These are phyloP conservation scores for Rallus crepitans DNA, from an alignment of 2,797 vertebrate species.

Conservation along the genomic window DNA sequence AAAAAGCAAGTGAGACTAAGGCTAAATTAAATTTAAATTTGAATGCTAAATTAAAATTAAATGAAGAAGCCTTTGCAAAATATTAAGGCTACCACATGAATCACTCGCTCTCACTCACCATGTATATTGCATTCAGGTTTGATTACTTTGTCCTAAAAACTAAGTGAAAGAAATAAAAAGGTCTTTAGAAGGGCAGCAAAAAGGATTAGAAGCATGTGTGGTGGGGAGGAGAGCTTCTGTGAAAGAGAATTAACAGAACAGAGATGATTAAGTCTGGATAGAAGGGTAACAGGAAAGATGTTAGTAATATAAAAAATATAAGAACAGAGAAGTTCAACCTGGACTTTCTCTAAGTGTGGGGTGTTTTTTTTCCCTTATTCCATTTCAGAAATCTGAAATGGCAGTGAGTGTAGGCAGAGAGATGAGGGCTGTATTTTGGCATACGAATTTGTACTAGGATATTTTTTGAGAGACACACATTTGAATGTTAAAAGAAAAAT, in stretches of 20 bases:
- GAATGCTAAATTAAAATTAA: neutral
- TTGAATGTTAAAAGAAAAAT: conserved; percentile 38
- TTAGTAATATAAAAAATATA: neutral
- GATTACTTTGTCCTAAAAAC: neutral
- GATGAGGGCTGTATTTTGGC: neutral
- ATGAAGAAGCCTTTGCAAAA: neutral
- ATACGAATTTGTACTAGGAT: neutral
- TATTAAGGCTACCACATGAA: neutral
- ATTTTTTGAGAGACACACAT: neutral
- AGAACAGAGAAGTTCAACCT: neutral
- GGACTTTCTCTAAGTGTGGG: neutral
- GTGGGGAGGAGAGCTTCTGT: neutral
- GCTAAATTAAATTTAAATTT: neutral
- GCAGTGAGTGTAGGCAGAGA: conserved; percentile 1
- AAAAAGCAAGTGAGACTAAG: neutral
- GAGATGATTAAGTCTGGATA: neutral
- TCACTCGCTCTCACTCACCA: neutral
- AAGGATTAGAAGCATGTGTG: neutral
- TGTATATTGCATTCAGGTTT: neutral
- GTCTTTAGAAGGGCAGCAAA: neutral
- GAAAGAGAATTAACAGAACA: neutral
- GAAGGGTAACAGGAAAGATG: neutral
- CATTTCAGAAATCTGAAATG: conserved; percentile 4
- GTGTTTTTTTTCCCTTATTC: neutral
- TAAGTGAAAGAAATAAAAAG: neutral